Evolutionary conservation across 2,888 invertebrate genomes (phyloP), one percentile per base, ranked within the genome.

Genomic region (Drosophila prolongata): DNA sequence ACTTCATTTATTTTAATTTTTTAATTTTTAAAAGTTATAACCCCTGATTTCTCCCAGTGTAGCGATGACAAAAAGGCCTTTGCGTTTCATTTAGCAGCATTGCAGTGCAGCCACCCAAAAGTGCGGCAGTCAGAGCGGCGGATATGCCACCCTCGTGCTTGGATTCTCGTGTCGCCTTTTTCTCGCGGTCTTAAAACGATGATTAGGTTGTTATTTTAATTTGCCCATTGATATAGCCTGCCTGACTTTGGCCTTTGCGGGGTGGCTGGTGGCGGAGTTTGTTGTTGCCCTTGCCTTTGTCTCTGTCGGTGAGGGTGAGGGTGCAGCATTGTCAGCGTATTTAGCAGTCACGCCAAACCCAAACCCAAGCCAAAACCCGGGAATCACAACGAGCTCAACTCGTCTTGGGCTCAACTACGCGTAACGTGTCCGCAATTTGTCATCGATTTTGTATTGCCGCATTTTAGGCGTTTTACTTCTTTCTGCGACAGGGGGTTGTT

Each of bases 161-260:
- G 38, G 40, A 35, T 49, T 47, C 46, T 44, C 73, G 80, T 89
- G 89, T 84, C 86, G 90, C 87, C 83, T 87, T 89, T 87, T 89
- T 76, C 89, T 86, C 85, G 85, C 85, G 91, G 92, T 91, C 92
- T 91, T 91, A 92, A 92, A 92, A 92, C 91, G 92, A 92, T 92
- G 92, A 92, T 92, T 92, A 92, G 92, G 92, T 92, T 92, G 92
- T 92, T 92, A 92, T 92, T 92, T 92, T 92, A 92, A 92, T 92
- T 92, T 92, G 91, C 92, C 91, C 91, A 92, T 92, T 92, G 92
- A 92, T 92, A 91, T 91, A 87, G 87, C 89, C 89, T 61, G 73
- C 62, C 86, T 88, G 89, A 79, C 88, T 85, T 82, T 71, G 80
- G 69, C 83, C 67, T 71, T 79, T 75, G 59, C 55, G 79, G 82